Base-by-base conservation (phyloP, 2,888 invertebrate genomes). In the Bedellia somnulentella region DNA sequence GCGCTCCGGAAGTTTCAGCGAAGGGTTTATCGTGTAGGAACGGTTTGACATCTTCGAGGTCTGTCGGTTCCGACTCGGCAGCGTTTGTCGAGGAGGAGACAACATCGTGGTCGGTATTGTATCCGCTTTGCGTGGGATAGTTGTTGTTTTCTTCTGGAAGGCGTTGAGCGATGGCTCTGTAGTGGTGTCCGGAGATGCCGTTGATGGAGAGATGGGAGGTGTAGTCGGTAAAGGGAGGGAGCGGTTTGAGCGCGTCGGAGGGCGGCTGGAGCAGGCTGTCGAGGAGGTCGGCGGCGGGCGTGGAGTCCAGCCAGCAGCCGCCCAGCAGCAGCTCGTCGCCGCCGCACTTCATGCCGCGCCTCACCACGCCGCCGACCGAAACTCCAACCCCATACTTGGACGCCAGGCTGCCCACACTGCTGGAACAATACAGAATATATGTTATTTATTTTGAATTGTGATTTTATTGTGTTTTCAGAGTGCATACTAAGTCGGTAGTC, bases 191-290 rank as follows among this genome's bases (percentile, higher is more conserved):
- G 30, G 89, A 87, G 47, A 91, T 90, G 31, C 90, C 90, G 63
- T 91, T 91, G 58, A 91, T 91, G 43, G 89, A 89, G 35, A 92
- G 70, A 47, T 91, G 89, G 1, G 89, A 89, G 11, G 91, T 89
- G 63, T 90, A 90, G 15, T 87, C 87, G 25, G 89, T 88, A 59
- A 92, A 91, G 4, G 93, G 92, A 3, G 92, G 92, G 42, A 93
- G 71, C 53, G 92, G 93, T 38, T 92, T 76, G 51, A 93, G 93
- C 18, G 91, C 89, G 37, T 91, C 77, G 29, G 82, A 84, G 26
- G 82, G 79, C 23, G 81, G 81, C 24, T 79, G 77, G 24, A 82
- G 80, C 15, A 80, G 71, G 12, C 82, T 85, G 60, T 89, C 87
- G 49, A 89, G 80, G 15, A 85, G 85, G 51, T 89, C 89, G 56